Evolutionary conservation across 2,113 vertebrate genomes (phyloP), one percentile per base, ranked within the genome.

Genomic region (Rhipidura dahli): DNA sequence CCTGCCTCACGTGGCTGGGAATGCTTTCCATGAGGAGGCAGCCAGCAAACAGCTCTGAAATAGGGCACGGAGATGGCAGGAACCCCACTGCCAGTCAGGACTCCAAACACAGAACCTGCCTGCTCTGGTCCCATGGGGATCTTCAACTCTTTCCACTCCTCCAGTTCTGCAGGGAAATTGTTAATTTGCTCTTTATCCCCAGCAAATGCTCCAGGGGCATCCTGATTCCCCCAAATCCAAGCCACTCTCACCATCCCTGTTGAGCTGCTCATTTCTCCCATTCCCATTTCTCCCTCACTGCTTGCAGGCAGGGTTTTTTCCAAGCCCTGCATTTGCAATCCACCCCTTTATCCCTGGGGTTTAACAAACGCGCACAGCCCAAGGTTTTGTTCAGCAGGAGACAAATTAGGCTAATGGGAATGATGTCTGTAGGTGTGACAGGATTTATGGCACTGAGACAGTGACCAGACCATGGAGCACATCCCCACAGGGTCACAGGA

Each of bases 81-180:
- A 16, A 49, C 65, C 35, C 59, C 3, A 0, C 22, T 37, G 51
- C 18, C 70, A 33, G 17, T 0, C 39, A 37, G 56, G 61, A 10
- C 13, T 63, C 14, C 79, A 28, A 4, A 9, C 9, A 15, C 3
- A 69, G 5, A 39, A 31, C 54, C 31, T 22, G 8, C 13, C 1
- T 0, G 7, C 20, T n/a, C 45, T 69, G 49, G 2, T 21, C 57
- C 83, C 7, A 1, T 3, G 42, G 18, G 64, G 33, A 10, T 3
- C 4, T n/a, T 59, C n/a, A 42, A 60, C 24, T 37, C 13, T 82
- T 53, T 11, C 30, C 64, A 59, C 10, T 16, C 14, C 44, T 37
- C n/a, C 37, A 12, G 1, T 6, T 53, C 57, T 69, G 50, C 50
- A 69, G 21, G 9, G 22, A 75, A 66, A 73, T 50, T 0, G 23